A percentile compares a stretch with the other conserved stretches of the same genome.
phyloP scores from a whole-genome alignment of 2,113 vertebrate genomes.

The Ondatra zibethicus region DNA sequence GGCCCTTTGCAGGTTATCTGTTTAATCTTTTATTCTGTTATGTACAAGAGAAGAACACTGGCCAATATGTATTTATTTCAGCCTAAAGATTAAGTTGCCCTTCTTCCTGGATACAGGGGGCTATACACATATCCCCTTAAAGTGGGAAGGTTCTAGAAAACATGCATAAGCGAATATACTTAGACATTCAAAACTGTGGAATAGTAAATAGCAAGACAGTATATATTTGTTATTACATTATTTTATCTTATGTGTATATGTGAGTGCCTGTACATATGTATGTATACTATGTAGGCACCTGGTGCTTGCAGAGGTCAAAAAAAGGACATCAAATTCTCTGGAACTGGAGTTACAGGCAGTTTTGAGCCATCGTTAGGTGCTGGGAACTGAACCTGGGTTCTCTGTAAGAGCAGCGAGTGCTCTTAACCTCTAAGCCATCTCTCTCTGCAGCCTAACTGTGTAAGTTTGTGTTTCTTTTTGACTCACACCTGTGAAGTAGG shows the following conservation, averaged over 20 bases:
- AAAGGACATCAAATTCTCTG: background rate
- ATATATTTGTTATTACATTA: background rate
- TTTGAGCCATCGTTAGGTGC: background rate
- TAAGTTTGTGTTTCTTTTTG: background rate
- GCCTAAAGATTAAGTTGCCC: constrained; percentile 81
- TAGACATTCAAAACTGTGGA: background rate
- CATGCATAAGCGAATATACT: background rate
- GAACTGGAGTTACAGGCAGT: background rate
- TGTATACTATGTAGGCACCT: background rate
- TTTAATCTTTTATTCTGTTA: constrained; percentile 73
- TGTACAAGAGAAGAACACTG: constrained; percentile 80
- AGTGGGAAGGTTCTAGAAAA: constrained; percentile 49
- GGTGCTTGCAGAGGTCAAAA: background rate
- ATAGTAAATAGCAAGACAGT: background rate
- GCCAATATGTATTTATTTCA: constrained; percentile 66
- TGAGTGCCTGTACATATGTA: background rate
- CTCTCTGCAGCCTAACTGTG: background rate
- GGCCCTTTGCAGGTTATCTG: constrained; percentile 55
- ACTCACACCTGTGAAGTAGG: background rate
- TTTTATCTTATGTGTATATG: background rate
- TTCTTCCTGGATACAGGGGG: constrained; percentile 78
- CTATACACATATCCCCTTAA: constrained; percentile 41
- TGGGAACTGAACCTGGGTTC: background rate
- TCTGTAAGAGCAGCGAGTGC: background rate
- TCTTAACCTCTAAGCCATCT: background rate